Conservation (phyloP, 2,888 invertebrate species). For the Andrena trimmerana region DNA sequence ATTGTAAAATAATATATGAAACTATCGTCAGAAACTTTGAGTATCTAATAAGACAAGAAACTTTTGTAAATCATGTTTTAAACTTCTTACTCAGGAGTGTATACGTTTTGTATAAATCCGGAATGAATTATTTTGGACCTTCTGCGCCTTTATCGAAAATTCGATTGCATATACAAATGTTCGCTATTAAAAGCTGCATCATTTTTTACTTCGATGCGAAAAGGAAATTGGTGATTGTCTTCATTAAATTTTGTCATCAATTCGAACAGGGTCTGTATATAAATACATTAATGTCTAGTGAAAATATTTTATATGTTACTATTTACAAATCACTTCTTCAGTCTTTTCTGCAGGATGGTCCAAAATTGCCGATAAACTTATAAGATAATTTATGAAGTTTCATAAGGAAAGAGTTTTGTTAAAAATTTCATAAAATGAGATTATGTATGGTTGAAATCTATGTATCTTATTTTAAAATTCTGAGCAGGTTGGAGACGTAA, state of each 20-base stretch:
- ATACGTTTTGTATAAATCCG: slow-evolving; percentile 57
- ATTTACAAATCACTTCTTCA: slow-evolving; percentile 56
- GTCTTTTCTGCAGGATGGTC: slow-evolving; percentile 64
- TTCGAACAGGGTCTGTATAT: slow-evolving; percentile 71
- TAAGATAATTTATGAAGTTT: slow-evolving; percentile 55
- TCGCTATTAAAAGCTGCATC: slow-evolving; percentile 25
- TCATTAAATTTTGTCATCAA: slow-evolving; percentile 58
- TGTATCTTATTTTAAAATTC: slow-evolving; percentile 47
- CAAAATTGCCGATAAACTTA: slow-evolving; percentile 55
- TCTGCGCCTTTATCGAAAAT: slow-evolving; percentile 48
- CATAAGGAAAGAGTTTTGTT: slow-evolving; percentile 41
- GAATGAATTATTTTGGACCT: slow-evolving; percentile 52
- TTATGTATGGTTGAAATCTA: slow-evolving; percentile 44
- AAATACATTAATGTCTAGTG: slow-evolving; percentile 60
- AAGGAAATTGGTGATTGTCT: slow-evolving; percentile 22
- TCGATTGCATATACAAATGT: slow-evolving; percentile 27
- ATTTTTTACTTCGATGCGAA: slow-evolving; percentile 36
- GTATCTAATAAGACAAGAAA: slow-evolving; percentile 37
- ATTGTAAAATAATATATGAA: slow-evolving; percentile 63
- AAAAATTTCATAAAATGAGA: slow-evolving; percentile 49
- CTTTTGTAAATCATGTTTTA: slow-evolving; percentile 61
- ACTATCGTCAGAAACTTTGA: slow-evolving; percentile 32
- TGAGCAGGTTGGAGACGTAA: slow-evolving; percentile 24
- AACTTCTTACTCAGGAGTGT: slow-evolving; percentile 50
- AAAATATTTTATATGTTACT: slow-evolving; percentile 62